Evolutionary conservation across 2,113 vertebrate genomes (phyloP), one percentile per base, ranked within the genome.

Genomic region (Datnioides undecimradiatus): DNA sequence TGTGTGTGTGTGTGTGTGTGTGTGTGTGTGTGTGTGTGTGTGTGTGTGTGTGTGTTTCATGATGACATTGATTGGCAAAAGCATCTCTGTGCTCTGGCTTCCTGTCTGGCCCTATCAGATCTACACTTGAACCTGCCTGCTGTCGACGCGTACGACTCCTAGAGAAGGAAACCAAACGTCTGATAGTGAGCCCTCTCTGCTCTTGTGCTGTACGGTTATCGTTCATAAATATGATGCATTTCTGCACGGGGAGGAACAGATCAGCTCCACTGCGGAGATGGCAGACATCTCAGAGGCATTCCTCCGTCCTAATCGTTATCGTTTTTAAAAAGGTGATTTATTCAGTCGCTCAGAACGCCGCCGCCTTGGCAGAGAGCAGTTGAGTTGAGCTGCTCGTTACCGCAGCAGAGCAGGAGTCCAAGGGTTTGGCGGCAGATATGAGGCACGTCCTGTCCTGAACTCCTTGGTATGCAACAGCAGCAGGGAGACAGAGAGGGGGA

Each of bases 51-150:
- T 19, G 29, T 73, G 65, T 73, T 69, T 81, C 79, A 74, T 65
- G 85, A 84, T 84, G 86, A 87, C 82, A 84, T 62, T 88, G 83
- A 90, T 80, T 87, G 83, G 76, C 59, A 74, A 84, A 83, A 84
- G 58, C 66, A 73, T 83, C 86, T 82, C 77, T 48, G 62, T 52
- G 80, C 69, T 66, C 68, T 79, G 74, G 74, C 83, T 90, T 80
- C 77, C 82, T 79, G 79, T 51, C 91, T 69, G 75, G 59, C 57
- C 69, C 74, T 77, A 90, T 91, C 91, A 90, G 83, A 91, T 89
- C 74, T 73, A 48, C 88, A 87, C 77, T 88, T 71, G 80, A 90
- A 89, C 85, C 73, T 83, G 84, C 67, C 74, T 76, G 74, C 46
- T 41, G 70, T 79, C 34, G 34, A 83, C 48, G 72, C 29, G 21